Evolutionary conservation across 2,797 vertebrate species (phyloP), one percentile per base, ranked within the genome.

Genomic region (Aldrovandia affinis): DNA sequence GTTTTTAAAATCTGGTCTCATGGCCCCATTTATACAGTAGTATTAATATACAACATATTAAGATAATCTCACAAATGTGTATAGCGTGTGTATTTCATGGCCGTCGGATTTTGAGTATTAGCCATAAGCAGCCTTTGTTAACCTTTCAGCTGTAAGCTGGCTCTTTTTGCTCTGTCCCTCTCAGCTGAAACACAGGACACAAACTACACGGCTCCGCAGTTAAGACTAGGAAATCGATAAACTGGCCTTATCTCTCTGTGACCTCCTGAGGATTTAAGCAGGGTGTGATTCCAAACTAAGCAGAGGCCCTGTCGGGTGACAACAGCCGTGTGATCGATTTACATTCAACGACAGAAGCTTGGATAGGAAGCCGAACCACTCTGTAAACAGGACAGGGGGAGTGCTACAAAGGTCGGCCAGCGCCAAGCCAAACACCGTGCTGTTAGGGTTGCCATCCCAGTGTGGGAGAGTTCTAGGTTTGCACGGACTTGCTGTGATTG

Each of bases 331-430:
- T 52, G 28, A 47, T 15, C 9, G 75, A 52, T n/a, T n/a, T 15
- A 78, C 75, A 52, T 78, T 78, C 47, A 47, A 44, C 25, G 47
- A 14, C n/a, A 78, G 42, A 78, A 47, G 75, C 4, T n/a, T n/a
- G 28, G 47, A 6, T 79, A 54, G 12, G 39, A 52, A 47, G 28
- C 47, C 47, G 33, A 73, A 54, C 78, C 54, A 30, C 50, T 33
- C 47, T 9, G 30, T 52, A 52, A 79, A 54, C 47, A 79, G 28
- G 30, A 30, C 14, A 79, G 77, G 52, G 42, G 54, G 28, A 33
- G 33, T 55, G 54, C 36, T 33, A 1, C 36, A 8, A 33, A 15
- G 50, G 42, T 0, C 78, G 12, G 47, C n/a, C 0, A 18, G 18
- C 0, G n/a, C 78, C 78, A 55, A 79, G 25, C 4, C 2, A 79